Percentiles rank a stretch among this genome's conserved stretches.
These are phyloP conservation scores for Camelus bactrianus DNA, from an alignment of 2,113 vertebrate species.

Conservation along the genomic window DNA sequence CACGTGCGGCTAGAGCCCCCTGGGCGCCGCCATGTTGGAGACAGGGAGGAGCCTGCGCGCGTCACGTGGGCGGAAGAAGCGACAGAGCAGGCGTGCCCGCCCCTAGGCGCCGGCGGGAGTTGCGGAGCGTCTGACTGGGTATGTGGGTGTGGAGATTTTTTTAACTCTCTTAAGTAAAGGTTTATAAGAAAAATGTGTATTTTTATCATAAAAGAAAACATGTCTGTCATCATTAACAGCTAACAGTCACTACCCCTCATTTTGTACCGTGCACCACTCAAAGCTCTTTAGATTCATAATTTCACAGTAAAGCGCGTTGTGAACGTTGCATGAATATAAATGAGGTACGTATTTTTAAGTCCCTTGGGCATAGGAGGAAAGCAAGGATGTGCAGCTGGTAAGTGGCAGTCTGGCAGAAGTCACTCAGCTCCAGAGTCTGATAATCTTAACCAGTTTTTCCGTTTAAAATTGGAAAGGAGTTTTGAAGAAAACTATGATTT, in stretches of 20 bases:
- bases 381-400: not conserved
- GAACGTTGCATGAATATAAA: not conserved
- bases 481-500: conserved; percentile 28
- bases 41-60: conserved; percentile 43
- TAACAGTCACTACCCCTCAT: not conserved
- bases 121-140: accelerated
- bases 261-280: not conserved
- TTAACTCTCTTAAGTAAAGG: accelerated
- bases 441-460: not conserved
- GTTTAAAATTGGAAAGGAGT: not conserved
- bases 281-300: not conserved
- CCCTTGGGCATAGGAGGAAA: not conserved
- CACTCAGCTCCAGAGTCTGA: not conserved
- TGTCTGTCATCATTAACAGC: not conserved
- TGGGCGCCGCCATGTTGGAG: conserved; percentile 86
- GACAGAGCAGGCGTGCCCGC: not conserved
- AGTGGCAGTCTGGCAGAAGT: not conserved
- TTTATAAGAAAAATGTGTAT: not conserved
- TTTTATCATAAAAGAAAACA: conserved; percentile 20
- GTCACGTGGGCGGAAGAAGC: conserved; percentile 78
- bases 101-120: accelerated
- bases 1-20: conserved; percentile 48
- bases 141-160: accelerated
- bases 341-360: not conserved
- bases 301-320: not conserved